Evolutionary conservation across 1,140 invertebrate species (phyloP).

Genomic region (Campoletis sonorensis): DNA sequence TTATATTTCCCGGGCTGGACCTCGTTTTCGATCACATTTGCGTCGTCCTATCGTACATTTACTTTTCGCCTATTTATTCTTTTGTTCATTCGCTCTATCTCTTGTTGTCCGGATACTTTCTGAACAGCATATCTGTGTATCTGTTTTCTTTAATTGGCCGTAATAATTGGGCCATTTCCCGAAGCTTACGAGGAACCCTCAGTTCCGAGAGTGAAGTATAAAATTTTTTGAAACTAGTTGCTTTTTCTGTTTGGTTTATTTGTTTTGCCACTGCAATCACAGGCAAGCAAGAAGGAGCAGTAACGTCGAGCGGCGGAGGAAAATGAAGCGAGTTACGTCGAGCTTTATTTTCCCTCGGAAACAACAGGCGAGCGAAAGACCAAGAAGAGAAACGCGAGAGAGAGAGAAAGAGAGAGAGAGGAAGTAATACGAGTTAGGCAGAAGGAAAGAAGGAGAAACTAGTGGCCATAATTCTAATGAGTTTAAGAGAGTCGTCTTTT

Average conservation of each 20-base stretch:
- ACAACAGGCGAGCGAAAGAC: background rate
- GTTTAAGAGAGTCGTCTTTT: conserved; percentile 39
- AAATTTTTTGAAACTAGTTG: background rate
- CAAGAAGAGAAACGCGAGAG: background rate
- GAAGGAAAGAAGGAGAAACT: background rate
- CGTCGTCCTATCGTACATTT: background rate
- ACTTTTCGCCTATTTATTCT: background rate
- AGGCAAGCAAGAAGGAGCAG: background rate
- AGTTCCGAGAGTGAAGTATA: background rate
- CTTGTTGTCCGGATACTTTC: background rate
- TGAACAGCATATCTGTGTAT: background rate
- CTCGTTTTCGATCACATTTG: background rate
- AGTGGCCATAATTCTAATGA: conserved; percentile 41
- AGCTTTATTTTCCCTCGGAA: conserved; percentile 31
- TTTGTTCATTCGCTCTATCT: background rate
- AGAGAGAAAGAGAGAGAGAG: conserved; percentile 5
- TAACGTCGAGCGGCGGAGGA: background rate
- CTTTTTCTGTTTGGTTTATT: background rate
- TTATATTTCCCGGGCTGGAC: background rate
- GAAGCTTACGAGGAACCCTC: conserved; percentile 14
- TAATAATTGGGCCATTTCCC: conserved; percentile 21
- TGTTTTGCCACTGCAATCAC: conserved; percentile 12
- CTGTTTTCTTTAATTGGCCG: background rate
- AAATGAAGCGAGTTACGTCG: conserved; percentile 9
- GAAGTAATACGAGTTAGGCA: conserved; percentile 3